phyloP scores from a whole-genome alignment of 2,113 vertebrate species.

The Neolamprologus modestus region DNA sequence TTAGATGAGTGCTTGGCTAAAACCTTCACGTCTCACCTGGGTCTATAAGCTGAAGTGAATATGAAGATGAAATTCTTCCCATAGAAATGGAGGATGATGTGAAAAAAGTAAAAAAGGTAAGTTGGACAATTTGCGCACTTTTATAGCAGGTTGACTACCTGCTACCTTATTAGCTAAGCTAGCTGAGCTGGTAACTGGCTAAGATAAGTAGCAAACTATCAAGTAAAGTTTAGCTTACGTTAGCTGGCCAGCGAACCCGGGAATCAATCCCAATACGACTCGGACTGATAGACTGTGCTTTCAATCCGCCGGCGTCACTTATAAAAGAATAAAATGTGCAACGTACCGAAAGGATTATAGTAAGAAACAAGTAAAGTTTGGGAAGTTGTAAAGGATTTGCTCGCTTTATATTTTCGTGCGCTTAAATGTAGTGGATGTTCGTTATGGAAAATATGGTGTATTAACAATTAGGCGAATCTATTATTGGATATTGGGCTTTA shows the following conservation, averaged over 20 bases:
- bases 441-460: background rate
- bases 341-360: background rate
- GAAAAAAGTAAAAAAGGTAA: slow-evolving; percentile 91
- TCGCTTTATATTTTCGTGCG: background rate
- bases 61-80: slow-evolving; percentile 59
- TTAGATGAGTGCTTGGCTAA: slow-evolving; percentile 11
- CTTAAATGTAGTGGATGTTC: background rate
- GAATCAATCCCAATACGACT: background rate
- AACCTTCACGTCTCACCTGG: slow-evolving; percentile 2
- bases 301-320: background rate
- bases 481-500: background rate
- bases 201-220: background rate
- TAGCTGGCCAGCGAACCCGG: background rate
- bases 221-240: background rate
- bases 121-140: background rate
- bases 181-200: background rate
- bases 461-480: background rate
- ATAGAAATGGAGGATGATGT: slow-evolving; percentile 89
- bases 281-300: background rate
- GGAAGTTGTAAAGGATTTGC: background rate
- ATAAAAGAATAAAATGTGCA: accelerated
- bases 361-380: background rate
- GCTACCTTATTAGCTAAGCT: background rate
- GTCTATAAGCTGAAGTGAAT: slow-evolving; percentile 19
- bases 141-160: background rate